Evolutionary conservation across 1,140 invertebrate genomes (phyloP), one percentile per base, ranked within the genome.

Genomic region (Ephestia elutella): DNA sequence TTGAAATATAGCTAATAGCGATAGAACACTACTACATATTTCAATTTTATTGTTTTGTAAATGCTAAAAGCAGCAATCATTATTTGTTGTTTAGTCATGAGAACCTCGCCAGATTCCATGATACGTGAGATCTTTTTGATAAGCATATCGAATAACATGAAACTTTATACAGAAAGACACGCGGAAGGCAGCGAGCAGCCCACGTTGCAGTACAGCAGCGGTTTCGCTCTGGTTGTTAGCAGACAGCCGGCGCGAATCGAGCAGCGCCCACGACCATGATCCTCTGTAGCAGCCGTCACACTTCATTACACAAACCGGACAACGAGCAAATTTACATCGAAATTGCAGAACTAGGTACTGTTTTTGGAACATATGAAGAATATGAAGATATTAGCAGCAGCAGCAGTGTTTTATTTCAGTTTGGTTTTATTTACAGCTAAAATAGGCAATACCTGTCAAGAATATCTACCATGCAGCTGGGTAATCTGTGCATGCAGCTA

Each of bases 91-190:
- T 35, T 17, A 15, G 25, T 57, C 25, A 49, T 50, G 11, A 18
- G 21, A 11, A 19, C 5, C 20, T 17, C 13, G 13, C 13, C 13
- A 7, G 38, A 15, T 44, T 15, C 38, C 30, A 21, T 28, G 19
- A 60, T 44, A 54, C 17, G 35, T 54, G 50, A 54, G 44, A n/a
- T 11, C 51, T 30, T 54, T 49, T 54, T 49, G 35, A 49, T 13
- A 11, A 18, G 51, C 54, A 61, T 76, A 74, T 80, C 64, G 49
- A 67, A 70, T 82, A 61, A 67, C 76, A 60, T 71, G 61, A 79
- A 82, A 82, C 70, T 65, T 70, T 66, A 75, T 70, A 82, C 67
- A 62, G 66, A 66, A 67, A 61, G 60, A 57, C 73, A 67, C 68
- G 66, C 70, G 71, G 70, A 78, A 71, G 66, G 62, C 38, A 28